Evolutionary conservation across 2,888 invertebrate genomes (phyloP), one percentile per base, ranked within the genome.

Genomic region (Sphaerophoria rueppellii): DNA sequence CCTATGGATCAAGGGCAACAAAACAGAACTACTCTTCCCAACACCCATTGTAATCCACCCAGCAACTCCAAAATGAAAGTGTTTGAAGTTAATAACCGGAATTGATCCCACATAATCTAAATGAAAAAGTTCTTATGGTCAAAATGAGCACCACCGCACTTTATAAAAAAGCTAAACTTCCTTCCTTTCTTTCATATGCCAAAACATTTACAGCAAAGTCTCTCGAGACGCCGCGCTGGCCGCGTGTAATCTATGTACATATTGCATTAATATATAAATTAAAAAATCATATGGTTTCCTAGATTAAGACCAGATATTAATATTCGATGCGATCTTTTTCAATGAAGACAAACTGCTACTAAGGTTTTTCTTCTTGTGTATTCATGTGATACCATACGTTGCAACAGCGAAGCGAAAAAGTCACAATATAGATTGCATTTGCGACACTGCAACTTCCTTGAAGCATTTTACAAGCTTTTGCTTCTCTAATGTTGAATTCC

Each of bases 241-340:
- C n/a, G n/a, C n/a, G n/a, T n/a, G n/a, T 65, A 67, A 54, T 67
- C 67, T 54, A 32, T n/a, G n/a, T n/a, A n/a, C n/a, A n/a, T n/a
- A 54, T 52, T 67, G 54, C 67, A 67, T 67, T 54, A 54, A 67
- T 52, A 67, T 52, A 37, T 37, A 37, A 67, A 67, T 54, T 67
- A 67, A 54, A 67, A 67, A 67, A 32, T 67, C 67, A 24, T 40
- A 37, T 40, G 32, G 54, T 52, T 54, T 24, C 40, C n/a, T 54
- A 54, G 54, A 67, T 67, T 54, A 67, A 54, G 67, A 54, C 24
- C 54, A 67, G 32, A 54, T 37, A 67, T 54, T 67, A 54, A 54
- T 40, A 40, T 54, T 54, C 40, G 37, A 67, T 54, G 52, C 16
- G 24, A 67, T 50, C 65, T 65, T 65, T 57, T 60, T 65, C 35